Conservation (phyloP, 1,140 invertebrate genomes). For the Colletes gigas region DNA sequence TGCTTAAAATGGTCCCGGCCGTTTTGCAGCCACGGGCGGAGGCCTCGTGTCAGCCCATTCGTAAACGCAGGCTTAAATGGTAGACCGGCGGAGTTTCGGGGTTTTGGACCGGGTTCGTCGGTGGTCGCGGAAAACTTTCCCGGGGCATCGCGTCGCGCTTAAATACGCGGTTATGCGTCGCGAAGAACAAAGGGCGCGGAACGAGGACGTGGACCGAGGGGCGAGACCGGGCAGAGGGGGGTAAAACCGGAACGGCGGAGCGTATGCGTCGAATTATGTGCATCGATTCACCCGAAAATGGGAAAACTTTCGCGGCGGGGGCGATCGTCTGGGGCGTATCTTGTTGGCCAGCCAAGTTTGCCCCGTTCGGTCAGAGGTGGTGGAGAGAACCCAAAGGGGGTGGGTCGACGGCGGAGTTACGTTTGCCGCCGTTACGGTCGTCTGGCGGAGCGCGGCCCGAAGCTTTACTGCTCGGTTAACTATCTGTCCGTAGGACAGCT, state of each 20-base stretch:
- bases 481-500: constrained; percentile 45
- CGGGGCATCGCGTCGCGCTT: constrained; percentile 11
- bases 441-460: constrained; percentile 27
- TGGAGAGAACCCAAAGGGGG: background rate
- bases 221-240: too few species aligned
- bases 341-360: constrained; percentile 59
- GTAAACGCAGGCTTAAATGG: too few species aligned
- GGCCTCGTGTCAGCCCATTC: too few species aligned
- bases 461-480: constrained; percentile 49
- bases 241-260: constrained; percentile 17
- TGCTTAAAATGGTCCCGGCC: too few species aligned
- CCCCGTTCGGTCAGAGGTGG: constrained; percentile 10
- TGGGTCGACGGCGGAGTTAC: constrained; percentile 21
- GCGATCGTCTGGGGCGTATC: constrained; percentile 53
- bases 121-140: background rate
- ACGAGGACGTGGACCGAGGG: background rate
- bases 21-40: too few species aligned
- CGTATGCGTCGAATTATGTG: constrained; percentile 76
- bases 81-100: too few species aligned
- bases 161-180: constrained; percentile 43
- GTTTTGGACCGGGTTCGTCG: too few species aligned
- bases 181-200: constrained; percentile 21
- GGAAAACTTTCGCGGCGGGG: constrained; percentile 70
- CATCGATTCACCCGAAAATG: constrained; percentile 77
- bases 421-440: constrained; percentile 39